phyloP scores from a whole-genome alignment of 2,113 vertebrate genomes.

The Thinocorus orbignyianus region DNA sequence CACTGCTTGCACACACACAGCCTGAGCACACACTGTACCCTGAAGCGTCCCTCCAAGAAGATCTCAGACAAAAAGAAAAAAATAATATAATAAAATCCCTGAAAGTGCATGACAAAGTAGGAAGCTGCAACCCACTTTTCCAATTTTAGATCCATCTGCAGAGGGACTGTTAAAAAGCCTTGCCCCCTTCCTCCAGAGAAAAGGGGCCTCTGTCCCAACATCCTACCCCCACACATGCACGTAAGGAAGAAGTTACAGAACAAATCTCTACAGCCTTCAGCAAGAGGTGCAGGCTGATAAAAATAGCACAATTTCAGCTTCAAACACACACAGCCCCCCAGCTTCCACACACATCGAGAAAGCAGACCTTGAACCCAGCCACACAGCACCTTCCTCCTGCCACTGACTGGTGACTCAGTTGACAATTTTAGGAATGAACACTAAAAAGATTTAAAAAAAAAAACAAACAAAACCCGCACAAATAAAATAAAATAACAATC shows the following conservation, averaged over 20 bases:
- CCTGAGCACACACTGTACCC: not conserved
- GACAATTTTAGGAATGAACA: constrained; percentile 3
- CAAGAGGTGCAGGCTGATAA: constrained; percentile 24
- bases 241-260: not conserved
- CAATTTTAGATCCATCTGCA: not conserved
- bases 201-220: constrained; percentile 29
- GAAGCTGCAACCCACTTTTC: not conserved
- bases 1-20: not conserved
- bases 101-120: not conserved
- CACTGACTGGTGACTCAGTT: constrained; percentile 33
- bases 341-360: not conserved
- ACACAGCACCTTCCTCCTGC: not conserved
- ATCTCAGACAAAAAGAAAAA: not conserved
- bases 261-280: not conserved
- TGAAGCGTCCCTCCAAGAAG: not conserved
- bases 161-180: not conserved
- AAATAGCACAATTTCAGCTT: constrained; percentile 39
- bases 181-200: not conserved
- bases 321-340: not conserved
- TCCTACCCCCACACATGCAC: not conserved
- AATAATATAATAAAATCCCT: not conserved
- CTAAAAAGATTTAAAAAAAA: not conserved
- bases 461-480: too few relatives aligned
- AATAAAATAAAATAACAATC: not conserved
- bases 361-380: constrained; percentile 38